Conservation (phyloP, 2,888 invertebrate species). For the Ophion slaviceki region DNA sequence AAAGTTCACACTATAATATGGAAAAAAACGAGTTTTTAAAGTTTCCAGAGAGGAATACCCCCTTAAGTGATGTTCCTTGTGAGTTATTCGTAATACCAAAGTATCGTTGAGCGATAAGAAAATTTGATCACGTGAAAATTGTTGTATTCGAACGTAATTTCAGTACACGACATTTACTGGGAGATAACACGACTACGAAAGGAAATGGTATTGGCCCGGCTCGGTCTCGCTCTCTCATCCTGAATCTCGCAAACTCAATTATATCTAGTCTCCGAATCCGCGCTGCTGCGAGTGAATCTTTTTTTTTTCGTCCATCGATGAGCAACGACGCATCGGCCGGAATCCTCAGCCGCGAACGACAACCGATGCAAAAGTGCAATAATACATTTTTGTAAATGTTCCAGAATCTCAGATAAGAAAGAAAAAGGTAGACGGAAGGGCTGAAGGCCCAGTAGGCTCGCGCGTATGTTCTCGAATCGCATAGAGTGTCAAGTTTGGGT, state of each 20-base stretch:
- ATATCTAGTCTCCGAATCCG: constrained; percentile 72
- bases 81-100: not conserved
- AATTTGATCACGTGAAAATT: not conserved
- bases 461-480: constrained; percentile 28
- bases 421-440: constrained; percentile 25
- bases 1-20: no score
- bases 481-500: constrained; percentile 47
- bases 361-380: constrained; percentile 55
- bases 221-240: constrained; percentile 86
- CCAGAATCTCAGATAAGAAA: constrained; percentile 56
- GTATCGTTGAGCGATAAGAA: not conserved
- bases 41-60: no score
- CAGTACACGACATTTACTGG: constrained; percentile 90
- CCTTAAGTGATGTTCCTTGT: not conserved
- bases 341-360: constrained; percentile 26
- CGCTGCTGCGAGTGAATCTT: constrained; percentile 53
- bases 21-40: no score
- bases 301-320: constrained; percentile 14
- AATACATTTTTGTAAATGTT: constrained; percentile 56
- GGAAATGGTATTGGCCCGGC: constrained; percentile 89
- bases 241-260: constrained; percentile 72
- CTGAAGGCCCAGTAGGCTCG: constrained; percentile 15
- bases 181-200: constrained; percentile 89
- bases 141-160: constrained; percentile 75
- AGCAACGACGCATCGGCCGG: constrained; percentile 15